A percentile compares a stretch with the other conserved stretches of the same genome.
These are phyloP conservation scores for Pygocentrus nattereri DNA, from an alignment of 2,797 vertebrate genomes.

Conservation along the genomic window DNA sequence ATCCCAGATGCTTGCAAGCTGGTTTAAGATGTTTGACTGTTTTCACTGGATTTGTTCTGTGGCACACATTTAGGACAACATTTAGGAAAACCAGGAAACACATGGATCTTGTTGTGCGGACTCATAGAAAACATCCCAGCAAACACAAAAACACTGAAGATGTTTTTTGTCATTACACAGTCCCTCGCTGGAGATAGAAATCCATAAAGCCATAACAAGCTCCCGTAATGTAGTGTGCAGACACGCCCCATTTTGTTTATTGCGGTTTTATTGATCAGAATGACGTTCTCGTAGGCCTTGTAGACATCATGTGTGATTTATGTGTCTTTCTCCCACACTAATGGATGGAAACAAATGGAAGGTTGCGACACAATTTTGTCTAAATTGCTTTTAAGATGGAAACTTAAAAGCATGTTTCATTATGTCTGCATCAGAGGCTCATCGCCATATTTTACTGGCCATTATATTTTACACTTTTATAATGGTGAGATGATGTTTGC, in stretches of 20 bases:
- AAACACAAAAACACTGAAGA: not conserved
- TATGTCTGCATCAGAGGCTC: slow-evolving; percentile 24
- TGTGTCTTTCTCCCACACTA: slow-evolving; percentile 42
- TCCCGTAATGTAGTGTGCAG: not conserved
- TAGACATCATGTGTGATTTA: slow-evolving; percentile 13
- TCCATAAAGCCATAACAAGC: slow-evolving; percentile 12
- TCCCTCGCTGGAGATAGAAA: not conserved
- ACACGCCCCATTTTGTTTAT: slow-evolving; percentile 16
- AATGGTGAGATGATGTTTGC: slow-evolving; percentile 18
- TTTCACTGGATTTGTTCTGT: slow-evolving; percentile 5
- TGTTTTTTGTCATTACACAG: not conserved
- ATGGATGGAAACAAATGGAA: slow-evolving; percentile 33
- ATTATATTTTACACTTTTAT: slow-evolving; percentile 43
- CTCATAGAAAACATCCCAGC: too few relatives aligned
- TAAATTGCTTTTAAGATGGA: slow-evolving; percentile 47
- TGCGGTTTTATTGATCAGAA: slow-evolving; percentile 23
- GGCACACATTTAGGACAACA: not conserved
- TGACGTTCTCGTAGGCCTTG: slow-evolving; percentile 10
- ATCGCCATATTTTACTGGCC: slow-evolving; percentile 8
- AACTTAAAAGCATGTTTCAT: slow-evolving; percentile 52
- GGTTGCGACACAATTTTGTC: slow-evolving; percentile 36
- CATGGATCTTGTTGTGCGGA: not conserved
- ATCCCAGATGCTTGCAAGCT: slow-evolving; percentile 6
- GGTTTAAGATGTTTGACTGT: slow-evolving; percentile 1
- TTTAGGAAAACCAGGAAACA: not conserved